Conservation (phyloP, 2,797 vertebrate species). For the Gymnoscopelus microlampas region DNA sequence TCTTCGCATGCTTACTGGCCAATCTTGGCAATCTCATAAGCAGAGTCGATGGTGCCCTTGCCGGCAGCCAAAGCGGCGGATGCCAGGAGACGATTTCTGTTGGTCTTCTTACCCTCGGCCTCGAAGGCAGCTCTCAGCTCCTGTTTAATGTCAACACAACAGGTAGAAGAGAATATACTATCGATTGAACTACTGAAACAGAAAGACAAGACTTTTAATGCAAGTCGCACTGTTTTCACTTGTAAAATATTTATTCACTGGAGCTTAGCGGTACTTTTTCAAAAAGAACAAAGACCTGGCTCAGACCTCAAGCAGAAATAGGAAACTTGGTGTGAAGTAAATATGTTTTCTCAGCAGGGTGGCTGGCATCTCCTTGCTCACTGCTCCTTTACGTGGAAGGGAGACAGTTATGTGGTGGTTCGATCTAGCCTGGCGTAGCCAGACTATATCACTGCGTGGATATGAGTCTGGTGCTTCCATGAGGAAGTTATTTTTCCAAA, state of each 20-base stretch:
- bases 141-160: constrained; percentile 61
- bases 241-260: constrained; percentile 1
- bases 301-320: no score
- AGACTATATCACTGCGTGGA: no score
- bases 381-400: no score
- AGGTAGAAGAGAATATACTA: constrained; percentile 44
- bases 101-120: constrained; percentile 76
- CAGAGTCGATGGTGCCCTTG: constrained; percentile 72
- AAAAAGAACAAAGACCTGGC: no score
- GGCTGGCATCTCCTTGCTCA: no score
- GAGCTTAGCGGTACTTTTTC: background rate
- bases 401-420: no score
- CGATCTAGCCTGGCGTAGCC: no score
- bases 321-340: no score
- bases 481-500: no score
- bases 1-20: constrained; percentile 60
- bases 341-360: no score
- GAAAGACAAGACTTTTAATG: constrained; percentile 28
- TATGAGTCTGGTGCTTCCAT: no score
- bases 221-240: constrained; percentile 22
- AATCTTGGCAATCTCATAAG: constrained; percentile 76
- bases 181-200: constrained; percentile 32
- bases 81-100: constrained; percentile 77
- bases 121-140: constrained; percentile 82
- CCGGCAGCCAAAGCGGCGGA: constrained; percentile 78